Evolutionary conservation across 1,140 invertebrate genomes (phyloP).

Genomic region (Drosophila ohnishii): DNA sequence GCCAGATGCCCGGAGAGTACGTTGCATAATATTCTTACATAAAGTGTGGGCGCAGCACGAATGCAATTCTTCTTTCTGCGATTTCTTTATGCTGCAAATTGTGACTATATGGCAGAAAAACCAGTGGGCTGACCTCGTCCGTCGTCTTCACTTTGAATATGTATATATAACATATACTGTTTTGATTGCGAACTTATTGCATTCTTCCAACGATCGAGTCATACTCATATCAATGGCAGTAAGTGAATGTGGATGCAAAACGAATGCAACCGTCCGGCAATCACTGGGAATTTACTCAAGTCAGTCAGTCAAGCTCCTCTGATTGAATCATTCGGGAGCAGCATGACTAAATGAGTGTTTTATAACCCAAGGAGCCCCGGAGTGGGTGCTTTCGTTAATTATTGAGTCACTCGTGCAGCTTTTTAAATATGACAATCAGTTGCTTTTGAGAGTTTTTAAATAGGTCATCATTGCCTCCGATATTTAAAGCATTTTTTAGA

Average conservation of each 20-base stretch:
- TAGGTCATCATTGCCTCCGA: neutral
- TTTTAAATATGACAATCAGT: neutral
- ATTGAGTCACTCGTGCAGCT: neutral
- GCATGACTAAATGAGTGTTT: conserved; percentile 8
- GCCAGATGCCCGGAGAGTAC: conserved; percentile 10
- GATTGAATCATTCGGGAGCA: conserved; percentile 15
- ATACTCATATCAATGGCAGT: conserved; percentile 30
- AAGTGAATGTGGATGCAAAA: conserved; percentile 8
- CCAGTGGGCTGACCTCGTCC: conserved; percentile 18
- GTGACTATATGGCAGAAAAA: conserved; percentile 16
- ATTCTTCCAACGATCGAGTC: conserved; percentile 24
- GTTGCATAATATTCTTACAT: conserved; percentile 40
- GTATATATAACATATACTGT: too few relatives aligned
- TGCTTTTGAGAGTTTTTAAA: conserved; percentile 1
- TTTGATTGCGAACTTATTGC: conserved; percentile 48
- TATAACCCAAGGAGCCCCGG: conserved; percentile 7
- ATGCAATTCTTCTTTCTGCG: conserved; percentile 6
- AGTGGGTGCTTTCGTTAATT: neutral
- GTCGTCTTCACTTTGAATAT: conserved; percentile 7
- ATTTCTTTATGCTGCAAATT: conserved; percentile 11
- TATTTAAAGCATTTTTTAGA: neutral
- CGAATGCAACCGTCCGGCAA: neutral
- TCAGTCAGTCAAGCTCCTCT: conserved; percentile 4
- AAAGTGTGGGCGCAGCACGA: conserved; percentile 14
- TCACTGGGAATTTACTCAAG: conserved; percentile 26